Base-by-base conservation (phyloP, 2,797 vertebrate genomes). In the Oreochromis grahami region DNA sequence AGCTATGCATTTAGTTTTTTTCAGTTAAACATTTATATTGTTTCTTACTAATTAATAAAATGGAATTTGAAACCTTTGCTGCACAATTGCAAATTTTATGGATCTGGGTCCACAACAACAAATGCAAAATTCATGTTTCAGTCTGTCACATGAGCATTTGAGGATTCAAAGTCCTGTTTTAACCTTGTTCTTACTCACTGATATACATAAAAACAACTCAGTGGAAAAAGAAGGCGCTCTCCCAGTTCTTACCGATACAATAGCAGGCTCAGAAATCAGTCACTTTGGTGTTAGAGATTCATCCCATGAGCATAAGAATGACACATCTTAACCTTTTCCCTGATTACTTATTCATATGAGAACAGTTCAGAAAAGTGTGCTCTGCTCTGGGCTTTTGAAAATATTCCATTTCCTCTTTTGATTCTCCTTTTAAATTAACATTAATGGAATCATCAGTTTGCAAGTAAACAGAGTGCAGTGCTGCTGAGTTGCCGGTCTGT, bases 351-450 rank as follows among this genome's bases (percentile, higher is more conserved):
- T 92, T 91, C 80, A 90, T 79, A 81, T 81, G 77, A 87, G 34
- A 89, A 86, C 55, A 79, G 82, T 88, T 92, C 83, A 84, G 74
- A 89, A 89, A 86, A 89, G 86, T 82, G 80, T 65, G 77, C 80
- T 29, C 76, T 79, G 80, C 82, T 88, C 81, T 85, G 68, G 83
- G 84, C 56, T 78, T 86, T 90, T 60, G 79, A 55, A 90, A 86
- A 91, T 87, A 92, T 89, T 89, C 83, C n/a, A 92, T 90, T 91
- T 93, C 84, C 88, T 80, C 78, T 87, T 94, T 90, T 84, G 68
- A 91, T 90, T 79, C 80, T 48, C 76, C 76, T 72, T 88, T 90
- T 85, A 90, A 92, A 93, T 92, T 50, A 88, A 91, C 85, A 88
- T 91, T 88, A 92, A 93, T 94, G 84, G 88, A 91, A 88, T 88